Evolutionary conservation across 2,113 vertebrate genomes (phyloP).

Genomic region (Suricata suricatta): DNA sequence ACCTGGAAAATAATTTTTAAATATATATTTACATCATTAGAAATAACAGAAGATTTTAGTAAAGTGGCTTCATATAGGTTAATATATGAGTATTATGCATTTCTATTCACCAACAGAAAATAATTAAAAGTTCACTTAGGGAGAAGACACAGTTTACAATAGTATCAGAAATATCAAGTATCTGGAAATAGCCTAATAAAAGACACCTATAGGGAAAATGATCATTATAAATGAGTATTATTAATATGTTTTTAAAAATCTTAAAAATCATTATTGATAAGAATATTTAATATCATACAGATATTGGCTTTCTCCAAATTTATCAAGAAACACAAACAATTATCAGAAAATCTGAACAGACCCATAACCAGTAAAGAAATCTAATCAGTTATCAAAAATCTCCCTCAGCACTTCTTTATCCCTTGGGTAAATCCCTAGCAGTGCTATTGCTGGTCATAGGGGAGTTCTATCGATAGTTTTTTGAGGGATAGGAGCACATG

Average conservation of each 20-base stretch:
- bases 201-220: not conserved
- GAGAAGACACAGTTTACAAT: not conserved
- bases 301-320: not conserved
- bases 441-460: no score
- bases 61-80: not conserved
- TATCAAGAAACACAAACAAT: not conserved
- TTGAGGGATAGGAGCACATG: no score
- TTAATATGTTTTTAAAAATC: not conserved
- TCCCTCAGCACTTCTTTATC: no score
- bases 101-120: slow-evolving; percentile 23
- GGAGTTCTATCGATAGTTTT: no score
- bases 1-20: not conserved
- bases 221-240: no score
- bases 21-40: not conserved
- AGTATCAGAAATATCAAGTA: slow-evolving; percentile 40
- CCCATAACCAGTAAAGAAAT: no score
- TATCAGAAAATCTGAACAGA: no score
- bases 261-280: not conserved
- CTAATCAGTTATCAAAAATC: no score
- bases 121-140: slow-evolving; percentile 37
- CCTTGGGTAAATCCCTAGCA: no score
- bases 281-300: not conserved
- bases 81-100: not conserved
- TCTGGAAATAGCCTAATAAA: not conserved
- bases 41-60: not conserved